Evolutionary conservation across 2,113 vertebrate species (phyloP), one percentile per base, ranked within the genome.

Genomic region (Empidonax alnorum): DNA sequence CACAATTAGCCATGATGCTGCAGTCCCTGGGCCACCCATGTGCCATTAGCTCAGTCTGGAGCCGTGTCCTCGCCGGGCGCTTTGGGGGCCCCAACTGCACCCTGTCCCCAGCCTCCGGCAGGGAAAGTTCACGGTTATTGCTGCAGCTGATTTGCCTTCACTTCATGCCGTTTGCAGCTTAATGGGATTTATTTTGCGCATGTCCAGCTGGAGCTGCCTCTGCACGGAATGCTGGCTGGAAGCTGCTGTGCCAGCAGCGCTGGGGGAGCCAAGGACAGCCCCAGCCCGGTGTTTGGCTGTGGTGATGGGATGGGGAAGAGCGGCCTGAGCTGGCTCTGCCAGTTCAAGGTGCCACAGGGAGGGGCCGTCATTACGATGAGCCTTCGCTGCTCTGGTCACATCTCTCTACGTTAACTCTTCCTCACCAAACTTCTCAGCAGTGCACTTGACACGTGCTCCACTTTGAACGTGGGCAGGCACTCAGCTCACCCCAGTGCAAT

Each of bases 161-260:
- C 69, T 94, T 56, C 69, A 10, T 22, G 82, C 71, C 1, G 1
- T 87, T 92, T 78, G 87, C 59, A n/a, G 84, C 41, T 87, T 66
- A 74, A 93, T 88, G 39, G 87, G 91, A 87, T 96, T 95, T 82
- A 42, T 90, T 88, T 37, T 80, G 87, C 10, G 5, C 90, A 55
- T 42, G 90, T 87, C 93, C 50, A 2, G 30, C 3, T 28, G 91
- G 92, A 77, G 82, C 66, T 52, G 84, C 55, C 74, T 12, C 53
- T 71, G 65, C 50, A 21, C 0, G 7, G 28, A 92, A 3, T 0
- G 0, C 76, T 61, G 80, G 49, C 85, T 92, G 80, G 37, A 22
- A 69, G 47, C 25, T 0, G 2, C 52, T 0, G 33, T 33, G 67
- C 71, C 5, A 11, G 66, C 5, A 12, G 69, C 2, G 3, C 56